A percentile compares a stretch with the other conserved stretches of the same genome.
phyloP scores from a whole-genome alignment of 2,113 vertebrate species.

The Dromas ardeola region DNA sequence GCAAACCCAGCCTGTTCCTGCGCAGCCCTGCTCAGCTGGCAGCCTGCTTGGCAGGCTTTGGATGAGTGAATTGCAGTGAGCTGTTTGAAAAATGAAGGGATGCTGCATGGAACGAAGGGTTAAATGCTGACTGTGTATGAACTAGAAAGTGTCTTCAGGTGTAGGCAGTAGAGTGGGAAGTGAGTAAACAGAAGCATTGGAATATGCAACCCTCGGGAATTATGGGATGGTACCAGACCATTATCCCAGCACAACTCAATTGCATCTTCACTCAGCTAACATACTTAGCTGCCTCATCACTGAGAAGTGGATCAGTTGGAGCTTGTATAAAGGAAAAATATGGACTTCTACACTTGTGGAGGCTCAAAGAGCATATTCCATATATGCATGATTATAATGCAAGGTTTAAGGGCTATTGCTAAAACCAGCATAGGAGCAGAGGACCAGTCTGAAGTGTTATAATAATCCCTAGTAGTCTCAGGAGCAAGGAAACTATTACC shows the following conservation, averaged over 20 bases:
- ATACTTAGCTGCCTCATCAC: background rate
- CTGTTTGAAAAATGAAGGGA: background rate
- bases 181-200: background rate
- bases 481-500: background rate
- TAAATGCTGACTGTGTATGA: background rate
- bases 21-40: background rate
- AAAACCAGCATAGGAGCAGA: background rate
- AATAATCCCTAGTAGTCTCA: background rate
- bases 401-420: background rate
- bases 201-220: background rate
- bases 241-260: background rate
- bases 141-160: background rate
- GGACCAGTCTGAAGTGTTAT: background rate
- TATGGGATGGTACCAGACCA: background rate
- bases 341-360: background rate
- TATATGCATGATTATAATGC: background rate
- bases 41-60: background rate
- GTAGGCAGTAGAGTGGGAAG: background rate
- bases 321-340: background rate
- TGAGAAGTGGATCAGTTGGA: background rate
- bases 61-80: background rate
- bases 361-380: background rate
- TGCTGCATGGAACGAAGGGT: background rate
- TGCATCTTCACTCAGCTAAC: background rate
- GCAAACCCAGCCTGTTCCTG: conserved; percentile 7